Evolutionary conservation across 2,888 invertebrate genomes (phyloP).

Genomic region (Ophion slaviceki): DNA sequence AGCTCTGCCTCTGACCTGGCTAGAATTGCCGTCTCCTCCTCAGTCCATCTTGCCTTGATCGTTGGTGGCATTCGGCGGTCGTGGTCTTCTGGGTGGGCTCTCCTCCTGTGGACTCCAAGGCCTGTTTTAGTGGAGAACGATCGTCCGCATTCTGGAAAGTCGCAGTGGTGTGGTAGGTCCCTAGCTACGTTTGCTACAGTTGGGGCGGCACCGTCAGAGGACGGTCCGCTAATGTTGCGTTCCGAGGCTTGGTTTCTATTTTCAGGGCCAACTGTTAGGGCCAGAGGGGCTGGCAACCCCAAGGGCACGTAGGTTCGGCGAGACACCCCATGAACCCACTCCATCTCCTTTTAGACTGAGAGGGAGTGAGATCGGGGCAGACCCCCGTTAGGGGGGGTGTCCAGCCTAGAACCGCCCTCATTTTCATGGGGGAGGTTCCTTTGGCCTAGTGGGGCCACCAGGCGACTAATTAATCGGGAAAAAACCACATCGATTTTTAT

Average conservation of each 20-base stretch:
- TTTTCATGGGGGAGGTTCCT: not conserved
- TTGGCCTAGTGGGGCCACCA: not conserved
- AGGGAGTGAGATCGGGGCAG: not conserved
- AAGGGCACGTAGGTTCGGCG: conserved; percentile 2
- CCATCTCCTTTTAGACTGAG: not conserved
- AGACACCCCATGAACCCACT: not conserved
- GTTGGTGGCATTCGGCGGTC: not conserved
- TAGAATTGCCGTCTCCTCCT: conserved; percentile 4
- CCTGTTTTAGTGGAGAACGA: conserved; percentile 11
- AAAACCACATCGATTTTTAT: not conserved
- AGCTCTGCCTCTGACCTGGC: conserved; percentile 31
- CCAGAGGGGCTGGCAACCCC: conserved; percentile 47
- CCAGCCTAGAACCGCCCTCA: not conserved
- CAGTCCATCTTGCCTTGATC: conserved; percentile 6
- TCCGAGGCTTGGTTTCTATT: not conserved
- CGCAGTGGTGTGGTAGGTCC: not conserved
- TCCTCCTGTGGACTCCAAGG: conserved; percentile 36
- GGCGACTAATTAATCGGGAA: not conserved
- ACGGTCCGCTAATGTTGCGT: not conserved
- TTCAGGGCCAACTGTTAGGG: conserved; percentile 5
- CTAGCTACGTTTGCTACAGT: not conserved
- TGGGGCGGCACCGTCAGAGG: not conserved
- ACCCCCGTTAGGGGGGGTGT: not conserved
- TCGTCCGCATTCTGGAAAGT: not conserved
- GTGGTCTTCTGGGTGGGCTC: conserved; percentile 40